A percentile compares a stretch with the other conserved stretches of the same genome.
These are phyloP conservation scores for Rambutsinella grinnellia DNA, from an alignment of 2,888 invertebrate genomes.

Conservation along the genomic window DNA sequence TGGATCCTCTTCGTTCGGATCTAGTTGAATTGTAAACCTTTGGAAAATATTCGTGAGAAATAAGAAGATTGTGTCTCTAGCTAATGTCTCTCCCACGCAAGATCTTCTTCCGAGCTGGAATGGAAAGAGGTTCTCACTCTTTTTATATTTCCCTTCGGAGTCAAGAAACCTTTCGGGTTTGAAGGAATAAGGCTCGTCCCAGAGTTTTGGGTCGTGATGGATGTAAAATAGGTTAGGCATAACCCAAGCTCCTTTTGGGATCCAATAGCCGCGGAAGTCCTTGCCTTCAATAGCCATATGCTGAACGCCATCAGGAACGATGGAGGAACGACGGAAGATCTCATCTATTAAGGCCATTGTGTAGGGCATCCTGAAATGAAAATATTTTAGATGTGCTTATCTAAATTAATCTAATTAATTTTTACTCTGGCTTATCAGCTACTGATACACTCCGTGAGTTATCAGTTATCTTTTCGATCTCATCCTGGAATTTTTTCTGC, in stretches of 20 bases:
- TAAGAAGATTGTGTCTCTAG: constrained; percentile 60
- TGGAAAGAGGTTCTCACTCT: constrained; percentile 38
- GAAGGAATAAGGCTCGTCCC: constrained; percentile 38
- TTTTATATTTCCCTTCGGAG: constrained; percentile 23
- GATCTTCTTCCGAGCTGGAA: constrained; percentile 34
- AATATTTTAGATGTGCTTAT: neutral
- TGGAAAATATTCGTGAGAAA: constrained; percentile 61
- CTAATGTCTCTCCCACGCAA: too few species aligned
- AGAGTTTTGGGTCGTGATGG: constrained; percentile 15
- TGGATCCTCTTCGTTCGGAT: constrained; percentile 48
- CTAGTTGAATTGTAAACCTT: constrained; percentile 48
- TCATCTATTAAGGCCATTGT: constrained; percentile 77
- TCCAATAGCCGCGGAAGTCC: constrained; percentile 56
- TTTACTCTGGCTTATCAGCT: constrained; percentile 26
- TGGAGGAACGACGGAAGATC: constrained; percentile 74
- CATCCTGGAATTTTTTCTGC: neutral
- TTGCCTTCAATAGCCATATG: constrained; percentile 73
- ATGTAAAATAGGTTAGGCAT: constrained; percentile 29
- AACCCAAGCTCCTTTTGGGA: constrained; percentile 33
- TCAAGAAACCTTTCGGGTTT: constrained; percentile 51
- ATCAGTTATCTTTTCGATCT: constrained; percentile 7
- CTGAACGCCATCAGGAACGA: constrained; percentile 75
- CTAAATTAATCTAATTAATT: neutral
- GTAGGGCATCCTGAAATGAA: constrained; percentile 72
- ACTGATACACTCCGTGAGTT: neutral